Evolutionary conservation across 2,113 vertebrate species (phyloP), one percentile per base, ranked within the genome.

Genomic region (Myxocyprinus asiaticus): DNA sequence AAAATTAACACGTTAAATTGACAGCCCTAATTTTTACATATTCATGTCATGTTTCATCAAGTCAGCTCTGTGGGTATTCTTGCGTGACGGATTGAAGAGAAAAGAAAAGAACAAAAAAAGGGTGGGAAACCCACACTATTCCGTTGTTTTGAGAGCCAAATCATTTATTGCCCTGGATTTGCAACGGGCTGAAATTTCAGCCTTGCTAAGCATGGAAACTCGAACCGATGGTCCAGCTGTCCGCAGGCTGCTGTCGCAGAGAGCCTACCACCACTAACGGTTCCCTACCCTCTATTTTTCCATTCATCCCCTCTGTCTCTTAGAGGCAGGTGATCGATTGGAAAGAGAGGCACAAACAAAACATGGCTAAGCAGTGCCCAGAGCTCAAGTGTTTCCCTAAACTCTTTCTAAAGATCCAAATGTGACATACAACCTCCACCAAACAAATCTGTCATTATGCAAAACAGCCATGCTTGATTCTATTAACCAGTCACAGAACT

Each of bases 141-240:
- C 82, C 81, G 82, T 87, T 90, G 89, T 89, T 90, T 89, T 88
- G 78, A 90, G 83, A 88, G 87, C 88, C 86, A 85, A 86, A 86
- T 91, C 87, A 78, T 91, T 93, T 93, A 90, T 92, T 91, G 89
- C 84, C 85, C 89, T 86, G 76, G 76, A 90, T 92, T 90, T 90
- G 79, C 88, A 81, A 85, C 85, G 81, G 89, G 87, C 76, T 93
- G 92, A 92, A 93, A 94, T 94, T 92, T 92, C 92, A 93, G 88
- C 88, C 90, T 87, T 70, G 11, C 86, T 85, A 84, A 85, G 88
- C 86, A 82, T 64, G 83, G 92, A 92, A 93, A 93, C 91, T 89
- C 78, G 85, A 92, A 92, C 89, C 81, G 48, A 67, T 17, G 88
- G 88, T 87, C 92, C 92, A 93, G 92, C 92, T 93, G 92, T 91